These are phyloP conservation scores for Mycetomoellerius zeteki DNA, from an alignment of 1,140 invertebrate species.

Conservation along the genomic window DNA sequence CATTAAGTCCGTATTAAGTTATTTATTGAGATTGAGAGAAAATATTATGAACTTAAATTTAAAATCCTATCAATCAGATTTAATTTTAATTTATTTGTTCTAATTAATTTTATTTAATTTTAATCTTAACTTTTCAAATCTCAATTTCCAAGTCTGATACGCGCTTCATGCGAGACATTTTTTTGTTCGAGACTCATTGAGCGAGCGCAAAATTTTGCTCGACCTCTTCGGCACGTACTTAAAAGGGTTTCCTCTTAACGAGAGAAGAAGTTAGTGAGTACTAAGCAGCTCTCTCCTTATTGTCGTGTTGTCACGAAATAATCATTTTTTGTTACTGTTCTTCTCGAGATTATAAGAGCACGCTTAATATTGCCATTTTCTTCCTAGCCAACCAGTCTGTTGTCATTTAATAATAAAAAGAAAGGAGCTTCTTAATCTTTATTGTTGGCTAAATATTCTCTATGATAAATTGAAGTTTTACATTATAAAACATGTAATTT, in stretches of 20 bases:
- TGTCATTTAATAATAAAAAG: conserved; percentile 44
- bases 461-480: conserved; percentile 19
- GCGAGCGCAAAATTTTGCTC: conserved; percentile 21
- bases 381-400: background rate
- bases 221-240: background rate
- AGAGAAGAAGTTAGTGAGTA: conserved; percentile 12
- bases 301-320: conserved; percentile 36
- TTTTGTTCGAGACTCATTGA: background rate
- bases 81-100: background rate
- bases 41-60: background rate
- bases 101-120: background rate
- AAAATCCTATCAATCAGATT: background rate
- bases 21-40: background rate
- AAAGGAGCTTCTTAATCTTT: conserved; percentile 41
- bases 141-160: background rate
- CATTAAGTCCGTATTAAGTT: background rate
- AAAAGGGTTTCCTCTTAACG: conserved; percentile 7
- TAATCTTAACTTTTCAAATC: background rate
- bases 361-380: conserved; percentile 57
- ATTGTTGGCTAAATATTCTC: conserved; percentile 34
- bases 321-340: conserved; percentile 31
- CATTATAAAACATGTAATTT: conserved; percentile 2
- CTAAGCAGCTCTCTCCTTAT: conserved; percentile 48
- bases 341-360: conserved; percentile 38
- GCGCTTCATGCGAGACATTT: background rate